phyloP scores from a whole-genome alignment of 2,113 vertebrate genomes.

The Hoplias malabaricus region DNA sequence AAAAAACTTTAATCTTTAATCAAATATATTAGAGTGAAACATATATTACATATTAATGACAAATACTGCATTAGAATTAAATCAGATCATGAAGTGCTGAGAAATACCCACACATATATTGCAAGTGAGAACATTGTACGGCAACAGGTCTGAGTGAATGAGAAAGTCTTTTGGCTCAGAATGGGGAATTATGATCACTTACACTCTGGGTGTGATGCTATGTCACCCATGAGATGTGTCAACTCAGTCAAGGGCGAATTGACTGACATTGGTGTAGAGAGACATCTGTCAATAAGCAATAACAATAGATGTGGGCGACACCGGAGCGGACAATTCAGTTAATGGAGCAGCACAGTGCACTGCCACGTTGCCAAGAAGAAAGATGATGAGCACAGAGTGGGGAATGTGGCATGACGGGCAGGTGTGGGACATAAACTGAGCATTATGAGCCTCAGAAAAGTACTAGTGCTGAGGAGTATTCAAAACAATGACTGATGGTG shows the following conservation, averaged over 20 bases:
- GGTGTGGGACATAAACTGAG: conserved; percentile 29
- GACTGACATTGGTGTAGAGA: conserved; percentile 11
- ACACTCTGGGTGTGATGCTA: conserved; percentile 15
- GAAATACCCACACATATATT: too few relatives aligned
- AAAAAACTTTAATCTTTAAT: too few relatives aligned
- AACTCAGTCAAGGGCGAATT: conserved; percentile 9
- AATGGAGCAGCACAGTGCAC: conserved; percentile 50
- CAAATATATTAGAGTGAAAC: too few relatives aligned
- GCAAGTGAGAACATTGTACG: background rate
- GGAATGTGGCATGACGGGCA: conserved; percentile 39
- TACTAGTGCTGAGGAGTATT: background rate
- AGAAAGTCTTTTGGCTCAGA: conserved; percentile 9
- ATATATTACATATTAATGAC: too few relatives aligned
- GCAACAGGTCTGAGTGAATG: conserved; percentile 29
- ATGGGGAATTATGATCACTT: conserved; percentile 8
- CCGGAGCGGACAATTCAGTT: conserved; percentile 59
- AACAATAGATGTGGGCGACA: conserved; percentile 8
- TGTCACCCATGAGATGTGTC: conserved; percentile 25
- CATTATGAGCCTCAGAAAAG: background rate
- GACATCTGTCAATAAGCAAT: conserved; percentile 31
- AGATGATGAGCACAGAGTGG: conserved; percentile 19
- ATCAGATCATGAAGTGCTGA: too few relatives aligned
- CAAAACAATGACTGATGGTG: background rate
- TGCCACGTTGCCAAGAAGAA: conserved; percentile 23
- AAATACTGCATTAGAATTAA: too few relatives aligned